Evolutionary conservation across 2,113 vertebrate species (phyloP).

Genomic region (Strix aluco): DNA sequence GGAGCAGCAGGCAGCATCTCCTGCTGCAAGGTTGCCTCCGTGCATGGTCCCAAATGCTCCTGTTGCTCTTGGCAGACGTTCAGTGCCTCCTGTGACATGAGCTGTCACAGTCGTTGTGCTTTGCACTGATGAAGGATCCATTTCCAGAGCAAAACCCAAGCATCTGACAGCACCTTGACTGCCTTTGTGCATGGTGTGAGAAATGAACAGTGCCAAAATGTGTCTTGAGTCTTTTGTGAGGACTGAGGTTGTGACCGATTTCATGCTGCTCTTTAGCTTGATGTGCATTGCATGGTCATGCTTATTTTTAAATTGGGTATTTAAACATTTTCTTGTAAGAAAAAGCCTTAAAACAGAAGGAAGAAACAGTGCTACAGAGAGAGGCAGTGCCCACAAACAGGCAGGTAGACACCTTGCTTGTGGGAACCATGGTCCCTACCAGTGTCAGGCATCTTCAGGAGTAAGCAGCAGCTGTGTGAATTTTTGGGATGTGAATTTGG

Average conservation of each 20-base stretch:
- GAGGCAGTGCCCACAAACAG: neutral
- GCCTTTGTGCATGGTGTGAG: neutral
- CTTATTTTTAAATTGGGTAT: neutral
- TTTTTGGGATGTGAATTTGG: neutral
- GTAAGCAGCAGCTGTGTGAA: neutral
- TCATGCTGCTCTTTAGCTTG: neutral
- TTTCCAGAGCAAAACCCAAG: neutral
- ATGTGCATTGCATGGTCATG: neutral
- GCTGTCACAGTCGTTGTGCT: neutral
- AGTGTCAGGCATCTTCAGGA: neutral
- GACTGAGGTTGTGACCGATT: neutral
- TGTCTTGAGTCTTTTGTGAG: neutral
- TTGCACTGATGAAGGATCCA: neutral
- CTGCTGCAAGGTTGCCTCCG: accelerated
- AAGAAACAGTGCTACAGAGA: accelerated
- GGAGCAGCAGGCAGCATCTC: neutral
- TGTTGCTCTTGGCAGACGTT: neutral
- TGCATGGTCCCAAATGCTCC: accelerated
- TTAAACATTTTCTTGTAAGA: neutral
- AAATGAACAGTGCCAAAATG: neutral
- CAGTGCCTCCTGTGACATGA: neutral
- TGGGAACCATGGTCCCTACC: neutral
- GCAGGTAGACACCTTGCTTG: neutral
- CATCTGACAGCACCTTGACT: neutral
- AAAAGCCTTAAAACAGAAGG: neutral